Percentiles rank a stretch among this genome's conserved stretches.
phyloP scores from a whole-genome alignment of 2,113 vertebrate genomes.

The Paradoxurus hermaphroditus region DNA sequence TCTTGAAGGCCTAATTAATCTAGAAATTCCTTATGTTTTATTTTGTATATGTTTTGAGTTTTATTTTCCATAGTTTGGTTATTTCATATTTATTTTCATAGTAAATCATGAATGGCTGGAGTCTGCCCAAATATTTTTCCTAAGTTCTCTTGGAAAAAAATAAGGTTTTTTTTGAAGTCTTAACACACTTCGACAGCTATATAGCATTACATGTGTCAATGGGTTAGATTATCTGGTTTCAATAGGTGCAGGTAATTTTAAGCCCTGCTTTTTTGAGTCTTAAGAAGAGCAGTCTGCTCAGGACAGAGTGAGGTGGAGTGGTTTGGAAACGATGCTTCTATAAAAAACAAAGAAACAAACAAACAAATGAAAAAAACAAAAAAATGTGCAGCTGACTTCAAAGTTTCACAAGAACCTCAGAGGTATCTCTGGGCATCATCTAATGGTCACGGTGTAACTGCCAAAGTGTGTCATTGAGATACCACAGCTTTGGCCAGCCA shows the following conservation, averaged over 20 bases:
- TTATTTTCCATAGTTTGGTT: not conserved
- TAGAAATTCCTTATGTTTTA: not conserved
- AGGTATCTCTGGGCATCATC: not conserved
- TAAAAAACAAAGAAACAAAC: too few relatives aligned
- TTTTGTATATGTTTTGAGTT: not conserved
- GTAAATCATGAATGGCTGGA: not conserved
- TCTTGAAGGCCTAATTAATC: slow-evolving; percentile 10
- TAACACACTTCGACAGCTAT: not conserved
- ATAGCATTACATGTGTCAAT: not conserved
- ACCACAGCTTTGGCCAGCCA: not conserved
- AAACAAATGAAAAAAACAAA: too few relatives aligned
- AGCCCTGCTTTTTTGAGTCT: not conserved
- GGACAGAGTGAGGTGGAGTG: not conserved
- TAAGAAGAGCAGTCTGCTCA: not conserved
- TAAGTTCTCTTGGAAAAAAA: not conserved
- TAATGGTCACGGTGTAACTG: not conserved
- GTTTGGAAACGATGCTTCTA: not conserved
- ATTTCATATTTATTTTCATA: not conserved
- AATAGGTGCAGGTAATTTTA: not conserved
- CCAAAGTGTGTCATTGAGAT: not conserved
- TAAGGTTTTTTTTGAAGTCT: not conserved
- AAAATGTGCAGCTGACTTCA: not conserved
- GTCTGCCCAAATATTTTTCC: not conserved
- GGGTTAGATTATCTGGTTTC: not conserved
- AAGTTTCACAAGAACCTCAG: not conserved